Conservation (phyloP, 2,113 vertebrate species). For the Epinephelus moara region DNA sequence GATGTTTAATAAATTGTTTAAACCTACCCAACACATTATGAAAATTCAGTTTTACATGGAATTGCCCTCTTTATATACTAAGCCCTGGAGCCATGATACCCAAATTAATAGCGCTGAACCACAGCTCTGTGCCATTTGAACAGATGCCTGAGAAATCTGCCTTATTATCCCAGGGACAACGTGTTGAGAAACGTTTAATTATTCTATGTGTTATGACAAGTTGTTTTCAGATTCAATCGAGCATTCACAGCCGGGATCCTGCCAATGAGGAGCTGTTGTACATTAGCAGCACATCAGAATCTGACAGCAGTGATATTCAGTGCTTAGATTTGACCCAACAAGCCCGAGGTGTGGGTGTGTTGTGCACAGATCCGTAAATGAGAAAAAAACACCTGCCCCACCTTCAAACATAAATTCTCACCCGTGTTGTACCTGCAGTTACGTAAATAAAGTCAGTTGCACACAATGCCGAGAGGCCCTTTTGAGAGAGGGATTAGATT, state of each 20-base stretch:
- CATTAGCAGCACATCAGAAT: constrained; percentile 26
- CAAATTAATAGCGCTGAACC: not conserved
- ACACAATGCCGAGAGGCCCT: constrained; percentile 53
- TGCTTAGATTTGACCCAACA: constrained; percentile 50
- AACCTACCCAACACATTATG: not conserved
- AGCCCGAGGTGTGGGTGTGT: constrained; percentile 5
- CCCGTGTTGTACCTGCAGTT: constrained; percentile 46
- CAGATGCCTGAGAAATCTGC: constrained; percentile 30
- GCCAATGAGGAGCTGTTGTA: constrained; percentile 1
- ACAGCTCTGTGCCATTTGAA: constrained; percentile 14
- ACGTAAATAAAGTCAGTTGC: constrained; percentile 27
- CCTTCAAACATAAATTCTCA: constrained; percentile 17
- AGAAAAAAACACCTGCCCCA: constrained; percentile 30
- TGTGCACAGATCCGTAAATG: not conserved
- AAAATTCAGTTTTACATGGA: not conserved
- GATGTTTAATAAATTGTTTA: constrained; percentile 3
- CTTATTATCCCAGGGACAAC: constrained; percentile 18
- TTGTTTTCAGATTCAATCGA: constrained; percentile 19
- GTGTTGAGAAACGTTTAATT: constrained; percentile 32
- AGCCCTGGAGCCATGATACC: not conserved
- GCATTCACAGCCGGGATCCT: constrained; percentile 8
- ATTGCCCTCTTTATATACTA: not conserved
- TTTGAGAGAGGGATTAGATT: constrained; percentile 79
- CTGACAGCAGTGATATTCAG: constrained; percentile 42
- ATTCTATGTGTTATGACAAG: constrained; percentile 22